Percentiles rank a stretch among this genome's conserved stretches.
phyloP scores from a whole-genome alignment of 1,140 invertebrate genomes.

The Sarcophaga bullata region DNA sequence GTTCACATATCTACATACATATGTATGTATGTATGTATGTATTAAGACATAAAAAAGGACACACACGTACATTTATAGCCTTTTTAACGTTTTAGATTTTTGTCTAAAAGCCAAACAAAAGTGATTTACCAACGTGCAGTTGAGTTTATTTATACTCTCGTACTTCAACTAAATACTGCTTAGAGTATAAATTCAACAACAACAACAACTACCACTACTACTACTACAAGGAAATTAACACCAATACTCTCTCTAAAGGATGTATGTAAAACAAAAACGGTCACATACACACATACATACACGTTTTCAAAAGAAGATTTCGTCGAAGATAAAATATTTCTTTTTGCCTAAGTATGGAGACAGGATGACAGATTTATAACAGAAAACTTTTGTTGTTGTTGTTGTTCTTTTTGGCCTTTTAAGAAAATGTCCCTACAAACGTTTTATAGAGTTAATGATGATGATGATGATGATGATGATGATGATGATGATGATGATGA shows the following conservation, averaged over 20 bases:
- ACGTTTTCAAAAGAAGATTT: background rate
- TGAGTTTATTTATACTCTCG: background rate
- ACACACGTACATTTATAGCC: background rate
- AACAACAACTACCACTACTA: too few relatives aligned
- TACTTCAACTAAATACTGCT: slow-evolving; percentile 1
- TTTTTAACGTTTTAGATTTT: background rate
- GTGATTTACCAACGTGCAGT: background rate
- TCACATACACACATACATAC: background rate
- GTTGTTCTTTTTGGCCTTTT: background rate
- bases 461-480: background rate
- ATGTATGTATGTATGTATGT: too few relatives aligned
- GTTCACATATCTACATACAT: background rate
- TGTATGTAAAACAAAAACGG: background rate
- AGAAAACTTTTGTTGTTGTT: background rate
- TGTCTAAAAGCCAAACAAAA: background rate
- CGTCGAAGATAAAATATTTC: background rate
- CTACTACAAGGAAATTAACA: too few relatives aligned
- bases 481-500: background rate
- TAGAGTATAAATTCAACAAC: background rate
- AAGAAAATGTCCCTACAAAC: background rate
- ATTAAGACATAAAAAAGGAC: background rate
- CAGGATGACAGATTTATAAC: background rate
- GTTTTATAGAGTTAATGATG: background rate
- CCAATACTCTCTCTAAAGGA: too few relatives aligned
- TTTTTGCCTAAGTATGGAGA: background rate